Base-by-base conservation (phyloP, 2,113 vertebrate genomes). In the Propithecus coquereli region DNA sequence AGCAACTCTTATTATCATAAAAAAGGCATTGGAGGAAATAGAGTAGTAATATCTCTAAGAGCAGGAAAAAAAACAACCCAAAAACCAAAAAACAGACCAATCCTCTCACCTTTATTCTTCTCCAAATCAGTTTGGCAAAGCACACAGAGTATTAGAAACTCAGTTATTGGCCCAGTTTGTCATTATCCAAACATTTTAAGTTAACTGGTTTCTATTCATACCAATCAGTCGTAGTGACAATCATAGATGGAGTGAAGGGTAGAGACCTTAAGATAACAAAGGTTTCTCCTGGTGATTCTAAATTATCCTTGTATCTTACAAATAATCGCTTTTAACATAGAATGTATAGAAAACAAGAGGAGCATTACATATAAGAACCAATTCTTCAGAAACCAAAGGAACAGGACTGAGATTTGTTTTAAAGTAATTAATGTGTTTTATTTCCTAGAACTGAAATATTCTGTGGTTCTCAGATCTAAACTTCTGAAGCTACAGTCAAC, bases 381-480 rank as follows among this genome's bases (percentile, higher is more conserved):
- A 40, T 93, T 86, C 47, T 79, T 94, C 34, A 77, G 45, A 95
- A 88, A 66, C 63, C 80, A 85, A 94, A 95, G n/a, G 45, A 97
- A 96, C 1, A 94, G 85, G 57, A 57, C 37, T 50, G 71, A 95
- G 63, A 87, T 90, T 63, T 63, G 27, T 89, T 94, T 84, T 92
- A n/a, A 89, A 88, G 47, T 43, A 59, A 91, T 97, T 63, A 98
- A 96, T 34, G 0, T 17, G 17, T 95, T 98, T 98, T 97, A 97
- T 96, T 97, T 97, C 43, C 43, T 82, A 92, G 90, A 97, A 97
- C 20, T 93, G 45, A 96, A 92, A 94, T 76, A 87, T 61, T 86
- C 73, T 90, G 66, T 1, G 6, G 45, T 96, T 95, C 45, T 94
- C 90, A 96, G 85, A 88, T 92, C 40, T 96, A 82, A 96, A 94